Conservation (phyloP, 2,797 vertebrate species). For the Halcyon chelicuti region DNA sequence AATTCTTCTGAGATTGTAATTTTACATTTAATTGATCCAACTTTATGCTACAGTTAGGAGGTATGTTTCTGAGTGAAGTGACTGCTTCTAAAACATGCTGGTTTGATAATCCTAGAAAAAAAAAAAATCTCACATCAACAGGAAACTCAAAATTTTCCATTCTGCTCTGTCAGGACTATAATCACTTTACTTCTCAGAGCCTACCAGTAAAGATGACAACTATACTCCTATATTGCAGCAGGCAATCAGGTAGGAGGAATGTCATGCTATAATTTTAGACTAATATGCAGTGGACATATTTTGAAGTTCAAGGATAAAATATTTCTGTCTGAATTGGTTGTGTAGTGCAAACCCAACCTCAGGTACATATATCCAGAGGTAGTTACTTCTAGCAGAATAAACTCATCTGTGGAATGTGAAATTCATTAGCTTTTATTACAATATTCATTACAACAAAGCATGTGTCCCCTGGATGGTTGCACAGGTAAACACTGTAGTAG, state of each 20-base stretch:
- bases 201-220: background rate
- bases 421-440: background rate
- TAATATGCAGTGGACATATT: background rate
- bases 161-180: background rate
- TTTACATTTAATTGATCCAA: background rate
- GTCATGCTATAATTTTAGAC: background rate
- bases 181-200: background rate
- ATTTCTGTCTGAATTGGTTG: background rate
- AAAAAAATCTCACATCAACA: background rate
- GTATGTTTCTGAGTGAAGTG: background rate
- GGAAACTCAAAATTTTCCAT: background rate
- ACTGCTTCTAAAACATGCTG: background rate
- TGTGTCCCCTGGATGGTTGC: background rate
- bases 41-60: background rate
- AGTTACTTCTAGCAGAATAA: background rate
- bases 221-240: background rate
- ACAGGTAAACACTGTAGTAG: background rate
- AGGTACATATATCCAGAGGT: background rate
- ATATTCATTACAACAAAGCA: background rate
- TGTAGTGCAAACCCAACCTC: rapidly evolving
- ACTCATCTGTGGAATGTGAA: background rate
- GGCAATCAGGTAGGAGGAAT: background rate
- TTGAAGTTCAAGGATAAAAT: background rate
- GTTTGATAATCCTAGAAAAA: background rate
- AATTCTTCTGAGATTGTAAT: background rate